phyloP scores from a whole-genome alignment of 2,888 invertebrate genomes.

The Meiosimyza platycephala region DNA sequence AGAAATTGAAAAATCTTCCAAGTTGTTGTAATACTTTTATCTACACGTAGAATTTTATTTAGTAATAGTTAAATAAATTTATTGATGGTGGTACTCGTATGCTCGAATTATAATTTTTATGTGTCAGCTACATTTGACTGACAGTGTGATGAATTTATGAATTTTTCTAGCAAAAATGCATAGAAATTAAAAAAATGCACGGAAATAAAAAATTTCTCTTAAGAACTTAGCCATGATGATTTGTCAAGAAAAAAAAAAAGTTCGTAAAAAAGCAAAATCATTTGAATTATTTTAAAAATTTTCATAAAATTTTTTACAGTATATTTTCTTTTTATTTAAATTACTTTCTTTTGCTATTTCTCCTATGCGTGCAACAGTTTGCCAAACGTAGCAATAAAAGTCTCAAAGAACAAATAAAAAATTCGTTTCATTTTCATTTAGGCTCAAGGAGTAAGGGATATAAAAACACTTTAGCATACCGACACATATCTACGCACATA shows the following conservation, averaged over 20 bases:
- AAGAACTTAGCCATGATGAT: too few relatives aligned
- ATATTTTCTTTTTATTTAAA: neutral
- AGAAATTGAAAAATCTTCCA: neutral
- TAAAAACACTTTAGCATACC: neutral
- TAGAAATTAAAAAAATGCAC: too few relatives aligned
- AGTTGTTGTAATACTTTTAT: neutral
- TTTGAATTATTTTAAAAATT: neutral
- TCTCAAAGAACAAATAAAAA: constrained; percentile 19
- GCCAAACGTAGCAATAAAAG: constrained; percentile 18
- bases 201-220: too few relatives aligned
- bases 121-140: too few relatives aligned
- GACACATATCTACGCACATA: neutral
- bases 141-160: too few relatives aligned
- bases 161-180: neutral
- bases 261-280: too few relatives aligned
- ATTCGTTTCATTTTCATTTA: constrained; percentile 25
- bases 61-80: too few relatives aligned
- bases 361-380: constrained; percentile 17
- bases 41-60: too few relatives aligned
- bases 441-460: constrained; percentile 3
- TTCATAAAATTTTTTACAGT: neutral
- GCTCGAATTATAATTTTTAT: too few relatives aligned
- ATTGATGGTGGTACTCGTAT: too few relatives aligned
- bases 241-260: too few relatives aligned
- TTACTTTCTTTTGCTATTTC: neutral